These are phyloP conservation scores for Eristalis tenax DNA, from an alignment of 2,888 invertebrate species.

Conservation along the genomic window DNA sequence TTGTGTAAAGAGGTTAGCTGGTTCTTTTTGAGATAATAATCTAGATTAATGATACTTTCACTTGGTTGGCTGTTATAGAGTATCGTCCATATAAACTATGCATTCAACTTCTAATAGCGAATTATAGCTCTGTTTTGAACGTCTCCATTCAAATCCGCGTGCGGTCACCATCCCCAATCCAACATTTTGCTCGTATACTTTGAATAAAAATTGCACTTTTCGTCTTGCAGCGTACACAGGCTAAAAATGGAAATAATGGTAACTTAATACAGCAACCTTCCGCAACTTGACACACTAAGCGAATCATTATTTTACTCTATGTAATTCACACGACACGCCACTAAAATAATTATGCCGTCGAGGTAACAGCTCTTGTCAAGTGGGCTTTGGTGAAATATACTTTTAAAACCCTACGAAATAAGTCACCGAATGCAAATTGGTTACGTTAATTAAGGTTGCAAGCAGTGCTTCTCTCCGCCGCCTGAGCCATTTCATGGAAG, in stretches of 20 bases:
- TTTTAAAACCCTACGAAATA: neutral
- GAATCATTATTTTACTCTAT: neutral
- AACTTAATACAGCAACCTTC: neutral
- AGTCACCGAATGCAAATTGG: conserved; percentile 20
- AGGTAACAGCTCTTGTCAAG: neutral
- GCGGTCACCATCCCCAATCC: neutral
- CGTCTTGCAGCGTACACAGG: neutral
- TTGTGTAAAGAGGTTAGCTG: neutral
- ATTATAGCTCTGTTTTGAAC: neutral
- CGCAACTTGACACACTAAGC: conserved; percentile 4
- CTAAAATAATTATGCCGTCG: neutral
- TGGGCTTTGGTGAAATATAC: neutral
- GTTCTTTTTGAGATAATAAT: neutral
- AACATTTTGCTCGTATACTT: neutral
- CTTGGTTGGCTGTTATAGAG: neutral
- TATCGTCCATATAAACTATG: neutral
- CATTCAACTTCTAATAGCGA: neutral
- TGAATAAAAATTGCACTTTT: neutral
- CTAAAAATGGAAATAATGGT: neutral
- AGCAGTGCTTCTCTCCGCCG: neutral
- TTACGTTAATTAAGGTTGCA: conserved; percentile 13
- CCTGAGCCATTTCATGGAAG: neutral
- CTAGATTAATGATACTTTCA: neutral
- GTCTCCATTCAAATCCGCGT: neutral
- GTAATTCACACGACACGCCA: neutral